These are phyloP conservation scores for Otocyon megalotis DNA, from an alignment of 2,113 vertebrate genomes.

Conservation along the genomic window DNA sequence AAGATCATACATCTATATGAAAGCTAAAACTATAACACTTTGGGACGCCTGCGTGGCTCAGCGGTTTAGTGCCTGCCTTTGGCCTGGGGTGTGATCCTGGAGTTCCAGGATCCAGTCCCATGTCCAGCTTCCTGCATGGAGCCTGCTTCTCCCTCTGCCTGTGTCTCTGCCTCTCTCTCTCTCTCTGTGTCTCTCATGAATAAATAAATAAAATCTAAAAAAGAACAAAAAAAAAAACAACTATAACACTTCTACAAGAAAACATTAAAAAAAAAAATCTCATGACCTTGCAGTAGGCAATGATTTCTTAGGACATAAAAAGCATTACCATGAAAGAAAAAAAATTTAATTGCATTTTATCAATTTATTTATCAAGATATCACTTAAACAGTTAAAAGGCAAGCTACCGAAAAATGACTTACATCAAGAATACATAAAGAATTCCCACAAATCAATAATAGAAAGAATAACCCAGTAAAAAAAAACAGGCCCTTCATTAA, in stretches of 20 bases:
- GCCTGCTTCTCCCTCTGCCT: too few relatives aligned
- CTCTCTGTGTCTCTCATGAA: too few relatives aligned
- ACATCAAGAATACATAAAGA: neutral
- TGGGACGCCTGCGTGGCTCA: too few relatives aligned
- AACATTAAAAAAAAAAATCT: slow-evolving; percentile 11
- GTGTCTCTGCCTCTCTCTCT: too few relatives aligned
- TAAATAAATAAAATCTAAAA: too few relatives aligned
- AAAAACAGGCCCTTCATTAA: neutral
- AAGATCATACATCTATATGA: neutral
- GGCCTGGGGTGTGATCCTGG: too few relatives aligned
- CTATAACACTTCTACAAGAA: neutral
- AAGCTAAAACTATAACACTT: neutral
- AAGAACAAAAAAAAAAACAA: neutral
- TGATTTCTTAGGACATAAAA: neutral
- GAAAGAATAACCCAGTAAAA: neutral
- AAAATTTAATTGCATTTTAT: neutral
- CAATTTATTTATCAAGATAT: neutral
- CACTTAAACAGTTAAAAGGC: slow-evolving; percentile 36
- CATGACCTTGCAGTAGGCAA: neutral
- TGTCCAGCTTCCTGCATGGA: too few relatives aligned
- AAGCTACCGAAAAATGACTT: neutral
- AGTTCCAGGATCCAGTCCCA: too few relatives aligned
- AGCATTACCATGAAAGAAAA: slow-evolving; percentile 4
- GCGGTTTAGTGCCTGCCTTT: too few relatives aligned
- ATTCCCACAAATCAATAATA: neutral